Conservation (phyloP, 2,113 vertebrate species). For the Pelvicachromis taeniatus region DNA sequence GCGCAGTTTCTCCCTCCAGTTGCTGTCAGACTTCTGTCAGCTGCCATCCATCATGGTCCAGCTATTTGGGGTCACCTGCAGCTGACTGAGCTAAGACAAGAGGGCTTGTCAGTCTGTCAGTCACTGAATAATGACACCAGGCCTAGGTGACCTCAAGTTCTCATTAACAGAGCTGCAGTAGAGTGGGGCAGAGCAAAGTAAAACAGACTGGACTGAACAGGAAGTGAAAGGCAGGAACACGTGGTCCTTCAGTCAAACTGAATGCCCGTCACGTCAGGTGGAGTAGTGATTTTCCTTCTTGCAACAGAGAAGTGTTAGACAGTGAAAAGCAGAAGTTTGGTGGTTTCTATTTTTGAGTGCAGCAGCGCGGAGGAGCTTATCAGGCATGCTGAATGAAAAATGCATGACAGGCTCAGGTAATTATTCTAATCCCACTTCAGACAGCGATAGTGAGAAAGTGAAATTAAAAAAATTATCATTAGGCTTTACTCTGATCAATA, state of each 20-base stretch:
- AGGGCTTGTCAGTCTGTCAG: conserved; percentile 65
- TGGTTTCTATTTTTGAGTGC: not conserved
- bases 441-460: not conserved
- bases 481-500: conserved; percentile 27
- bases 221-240: not conserved
- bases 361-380: not conserved
- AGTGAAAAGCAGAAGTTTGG: not conserved
- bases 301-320: not conserved
- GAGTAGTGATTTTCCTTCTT: not conserved
- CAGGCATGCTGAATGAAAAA: conserved; percentile 12
- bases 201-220: not conserved
- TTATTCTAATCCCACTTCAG: conserved; percentile 19
- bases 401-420: conserved; percentile 6
- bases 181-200: not conserved
- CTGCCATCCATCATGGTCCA: conserved; percentile 80
- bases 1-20: conserved; percentile 61
- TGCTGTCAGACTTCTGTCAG: conserved; percentile 76
- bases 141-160: conserved; percentile 46
- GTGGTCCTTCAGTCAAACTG: not conserved
- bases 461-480: conserved; percentile 1
- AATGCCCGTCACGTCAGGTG: not conserved
- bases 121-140: conserved; percentile 64
- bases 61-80: conserved; percentile 74
- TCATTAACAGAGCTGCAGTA: conserved; percentile 9
- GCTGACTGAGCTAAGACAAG: conserved; percentile 74